Percentiles rank a stretch among this genome's conserved stretches.
phyloP scores from a whole-genome alignment of 2,888 invertebrate species.

The Drosophila fungiperda region DNA sequence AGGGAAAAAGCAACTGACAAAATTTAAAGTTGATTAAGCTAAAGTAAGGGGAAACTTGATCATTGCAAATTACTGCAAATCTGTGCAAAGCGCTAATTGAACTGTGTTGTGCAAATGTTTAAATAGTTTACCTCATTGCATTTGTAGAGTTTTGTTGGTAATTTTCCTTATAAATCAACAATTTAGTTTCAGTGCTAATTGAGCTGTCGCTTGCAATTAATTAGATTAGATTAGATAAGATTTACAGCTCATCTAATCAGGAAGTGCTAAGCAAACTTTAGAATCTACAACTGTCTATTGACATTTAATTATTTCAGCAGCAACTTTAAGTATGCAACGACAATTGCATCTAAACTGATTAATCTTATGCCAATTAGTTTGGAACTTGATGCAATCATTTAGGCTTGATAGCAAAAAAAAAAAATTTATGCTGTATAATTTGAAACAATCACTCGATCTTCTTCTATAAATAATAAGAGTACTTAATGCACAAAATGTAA shows the following conservation, averaged over 20 bases:
- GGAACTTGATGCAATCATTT: not conserved
- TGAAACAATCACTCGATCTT: too few relatives aligned
- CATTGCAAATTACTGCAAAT: conserved; percentile 9
- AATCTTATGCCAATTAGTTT: not conserved
- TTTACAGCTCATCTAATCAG: not conserved
- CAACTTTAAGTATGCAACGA: not conserved
- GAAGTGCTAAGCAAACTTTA: not conserved
- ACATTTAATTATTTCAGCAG: not conserved
- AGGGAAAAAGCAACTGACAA: conserved; percentile 9
- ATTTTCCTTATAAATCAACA: not conserved
- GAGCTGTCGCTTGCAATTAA: not conserved
- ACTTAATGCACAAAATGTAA: not conserved
- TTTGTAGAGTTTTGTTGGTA: not conserved
- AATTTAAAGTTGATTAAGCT: conserved; percentile 47
- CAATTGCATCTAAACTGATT: not conserved
- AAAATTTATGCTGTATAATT: not conserved
- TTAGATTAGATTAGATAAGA: conserved; percentile 4
- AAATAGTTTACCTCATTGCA: conserved; percentile 19
- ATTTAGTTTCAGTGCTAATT: not conserved
- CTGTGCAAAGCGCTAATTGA: conserved; percentile 48
- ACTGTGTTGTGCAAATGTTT: conserved; percentile 39
- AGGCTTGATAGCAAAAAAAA: not conserved
- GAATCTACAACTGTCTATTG: not conserved
- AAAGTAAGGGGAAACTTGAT: not conserved
- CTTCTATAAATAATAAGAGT: not conserved